phyloP scores from a whole-genome alignment of 2,888 invertebrate species.

The Incurvaria masculella region DNA sequence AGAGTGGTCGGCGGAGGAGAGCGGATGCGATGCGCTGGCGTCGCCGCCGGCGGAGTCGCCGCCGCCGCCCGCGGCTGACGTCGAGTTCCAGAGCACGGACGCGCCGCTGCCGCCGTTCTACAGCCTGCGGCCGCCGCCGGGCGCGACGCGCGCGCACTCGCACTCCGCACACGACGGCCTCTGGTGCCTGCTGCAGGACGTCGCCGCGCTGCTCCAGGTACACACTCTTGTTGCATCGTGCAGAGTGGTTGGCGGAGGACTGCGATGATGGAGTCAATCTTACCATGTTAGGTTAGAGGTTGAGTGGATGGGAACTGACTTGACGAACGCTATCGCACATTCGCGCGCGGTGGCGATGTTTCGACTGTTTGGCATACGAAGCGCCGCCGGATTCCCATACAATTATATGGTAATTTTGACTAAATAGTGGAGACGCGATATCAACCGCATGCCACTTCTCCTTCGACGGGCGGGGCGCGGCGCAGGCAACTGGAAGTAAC shows the following conservation, averaged over 20 bases:
- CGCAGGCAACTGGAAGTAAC: no score
- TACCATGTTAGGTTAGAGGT: no score
- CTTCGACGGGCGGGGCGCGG: no score
- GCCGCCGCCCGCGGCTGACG: conserved; percentile 48
- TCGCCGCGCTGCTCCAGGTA: conserved; percentile 69
- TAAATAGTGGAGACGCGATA: no score
- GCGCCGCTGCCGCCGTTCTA: conserved; percentile 78
- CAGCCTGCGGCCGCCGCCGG: conserved; percentile 49
- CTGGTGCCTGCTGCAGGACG: conserved; percentile 79
- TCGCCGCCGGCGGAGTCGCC: conserved; percentile 55
- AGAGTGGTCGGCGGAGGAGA: conserved; percentile 26
- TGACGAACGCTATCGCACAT: no score
- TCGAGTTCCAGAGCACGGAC: conserved; percentile 81
- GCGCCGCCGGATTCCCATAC: no score
- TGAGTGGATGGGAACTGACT: no score
- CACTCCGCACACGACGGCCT: conserved; percentile 50
- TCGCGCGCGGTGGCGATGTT: no score
- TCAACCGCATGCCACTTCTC: no score
- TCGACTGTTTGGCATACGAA: no score
- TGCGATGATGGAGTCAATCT: no score
- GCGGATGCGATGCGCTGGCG: conserved; percentile 60
- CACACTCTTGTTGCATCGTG: conserved; percentile 27
- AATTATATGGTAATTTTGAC: no score
- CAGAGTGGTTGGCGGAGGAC: conserved; percentile 25
- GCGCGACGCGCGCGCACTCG: conserved; percentile 52